Conservation (phyloP, 2,113 vertebrate genomes). For the Fulmarus glacialis region DNA sequence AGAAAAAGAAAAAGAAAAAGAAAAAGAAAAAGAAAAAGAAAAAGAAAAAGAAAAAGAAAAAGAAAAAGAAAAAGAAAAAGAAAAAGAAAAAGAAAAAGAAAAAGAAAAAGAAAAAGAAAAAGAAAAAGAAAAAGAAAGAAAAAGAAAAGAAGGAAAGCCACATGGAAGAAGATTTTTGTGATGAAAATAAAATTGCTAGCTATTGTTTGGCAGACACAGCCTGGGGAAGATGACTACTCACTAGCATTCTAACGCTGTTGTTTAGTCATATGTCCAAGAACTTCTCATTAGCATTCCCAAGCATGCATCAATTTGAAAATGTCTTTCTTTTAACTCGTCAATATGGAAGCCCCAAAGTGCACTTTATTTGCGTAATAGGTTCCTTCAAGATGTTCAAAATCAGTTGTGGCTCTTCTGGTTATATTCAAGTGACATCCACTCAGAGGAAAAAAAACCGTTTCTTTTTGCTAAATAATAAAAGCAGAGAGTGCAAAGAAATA, state of each 20-base stretch:
- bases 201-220: background rate
- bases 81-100: too few relatives aligned
- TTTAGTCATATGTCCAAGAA: constrained; percentile 21
- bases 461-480: background rate
- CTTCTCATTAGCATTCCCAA: constrained; percentile 48
- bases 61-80: too few relatives aligned
- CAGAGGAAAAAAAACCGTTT: background rate
- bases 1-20: too few relatives aligned
- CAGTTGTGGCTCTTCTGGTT: background rate
- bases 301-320: constrained; percentile 39
- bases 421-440: constrained; percentile 14
- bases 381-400: constrained; percentile 38
- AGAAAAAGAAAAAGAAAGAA: rapidly evolving
- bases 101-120: background rate
- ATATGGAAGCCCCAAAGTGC: background rate
- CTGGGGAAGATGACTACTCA: background rate
- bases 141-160: background rate
- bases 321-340: background rate
- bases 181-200: background rate
- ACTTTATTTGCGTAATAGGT: constrained; percentile 41
- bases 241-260: background rate
- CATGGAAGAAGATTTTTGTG: background rate
- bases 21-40: too few relatives aligned
- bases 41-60: too few relatives aligned
- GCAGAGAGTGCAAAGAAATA: background rate